Percentiles rank a stretch among this genome's conserved stretches.
These are phyloP conservation scores for Glyphotaelius pellucidus DNA, from an alignment of 2,888 invertebrate species.

Conservation along the genomic window DNA sequence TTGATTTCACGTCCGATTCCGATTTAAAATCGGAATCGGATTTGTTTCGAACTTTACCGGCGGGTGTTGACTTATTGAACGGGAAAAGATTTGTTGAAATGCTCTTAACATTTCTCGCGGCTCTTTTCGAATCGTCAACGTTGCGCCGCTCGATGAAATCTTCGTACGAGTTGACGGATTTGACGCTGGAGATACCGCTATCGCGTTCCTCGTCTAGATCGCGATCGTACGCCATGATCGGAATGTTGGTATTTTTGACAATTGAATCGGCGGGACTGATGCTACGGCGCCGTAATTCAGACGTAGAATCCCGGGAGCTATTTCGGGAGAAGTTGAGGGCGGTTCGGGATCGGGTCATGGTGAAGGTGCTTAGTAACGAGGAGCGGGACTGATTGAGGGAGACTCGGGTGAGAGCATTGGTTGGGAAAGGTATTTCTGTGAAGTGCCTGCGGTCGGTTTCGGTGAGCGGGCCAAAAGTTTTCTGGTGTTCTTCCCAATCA, in stretches of 20 bases:
- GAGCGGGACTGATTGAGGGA: conserved; percentile 72
- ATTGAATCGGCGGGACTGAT: conserved; percentile 69
- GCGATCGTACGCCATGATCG: conserved; percentile 45
- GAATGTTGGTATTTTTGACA: not conserved
- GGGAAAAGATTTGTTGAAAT: not conserved
- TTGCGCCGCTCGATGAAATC: not conserved
- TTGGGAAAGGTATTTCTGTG: conserved; percentile 74
- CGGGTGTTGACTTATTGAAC: not conserved
- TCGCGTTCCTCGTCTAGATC: conserved; percentile 41
- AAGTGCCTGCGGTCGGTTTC: conserved; percentile 68
- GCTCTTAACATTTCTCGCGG: not conserved
- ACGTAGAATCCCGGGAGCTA: conserved; percentile 68
- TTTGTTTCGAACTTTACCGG: not conserved
- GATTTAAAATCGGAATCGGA: conserved; percentile 13
- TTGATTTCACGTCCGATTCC: not conserved
- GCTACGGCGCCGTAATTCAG: conserved; percentile 68
- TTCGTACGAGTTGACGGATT: conserved; percentile 12
- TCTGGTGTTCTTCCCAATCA: conserved; percentile 74
- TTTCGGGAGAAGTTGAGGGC: conserved; percentile 73
- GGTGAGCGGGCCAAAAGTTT: conserved; percentile 75
- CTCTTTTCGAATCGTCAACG: not conserved
- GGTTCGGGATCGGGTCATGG: conserved; percentile 78
- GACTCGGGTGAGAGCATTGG: conserved; percentile 71
- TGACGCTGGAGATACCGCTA: conserved; percentile 44
- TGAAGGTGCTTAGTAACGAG: conserved; percentile 75